Base-by-base conservation (phyloP, 2,113 vertebrate species). In the Pao palembangensis region DNA sequence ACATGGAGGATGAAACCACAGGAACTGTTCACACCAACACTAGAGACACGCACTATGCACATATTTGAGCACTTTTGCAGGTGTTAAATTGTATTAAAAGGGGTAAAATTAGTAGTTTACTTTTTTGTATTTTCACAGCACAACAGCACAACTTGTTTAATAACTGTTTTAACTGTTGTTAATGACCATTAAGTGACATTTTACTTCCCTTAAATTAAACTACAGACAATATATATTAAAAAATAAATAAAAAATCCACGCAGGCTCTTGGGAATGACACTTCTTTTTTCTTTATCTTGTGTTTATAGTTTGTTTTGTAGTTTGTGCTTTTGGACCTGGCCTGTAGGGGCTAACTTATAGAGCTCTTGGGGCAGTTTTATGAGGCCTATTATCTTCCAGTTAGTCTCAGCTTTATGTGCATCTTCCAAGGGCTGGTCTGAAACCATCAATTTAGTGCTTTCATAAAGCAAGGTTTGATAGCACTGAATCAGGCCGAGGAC, bases 391-490 rank as follows among this genome's bases (percentile, higher is more conserved):
- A 92, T 85, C 88, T 73, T 86, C 85, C 88, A 89, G 90, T 92
- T 92, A 91, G 90, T 92, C 82, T 85, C 90, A 73, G 81, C 90
- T 92, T 92, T 92, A 92, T 90, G 88, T 91, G 87, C 89, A 90
- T 92, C 91, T 90, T 91, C 89, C 87, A 88, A 89, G 90, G 90
- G 88, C 88, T 85, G 85, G 87, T 84, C 89, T 85, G 84, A 85
- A 91, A 90, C 87, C 87, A 91, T 91, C 90, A 91, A 87, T 92
- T 92, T 91, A 90, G 91, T 90, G 88, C 86, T 88, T 90, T 89
- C 89, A 91, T 92, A 91, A 92, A 92, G 84, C 85, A 82, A 85
- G 85, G 89, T 90, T 91, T 85, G 85, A 89, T 82, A 89, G 87
- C 84, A 85, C 81, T 88, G 87, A 90, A 90, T 90, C 88, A 89